A percentile compares a stretch with the other conserved stretches of the same genome.
These are phyloP conservation scores for Macropodus opercularis DNA, from an alignment of 2,797 vertebrate species.

Conservation along the genomic window DNA sequence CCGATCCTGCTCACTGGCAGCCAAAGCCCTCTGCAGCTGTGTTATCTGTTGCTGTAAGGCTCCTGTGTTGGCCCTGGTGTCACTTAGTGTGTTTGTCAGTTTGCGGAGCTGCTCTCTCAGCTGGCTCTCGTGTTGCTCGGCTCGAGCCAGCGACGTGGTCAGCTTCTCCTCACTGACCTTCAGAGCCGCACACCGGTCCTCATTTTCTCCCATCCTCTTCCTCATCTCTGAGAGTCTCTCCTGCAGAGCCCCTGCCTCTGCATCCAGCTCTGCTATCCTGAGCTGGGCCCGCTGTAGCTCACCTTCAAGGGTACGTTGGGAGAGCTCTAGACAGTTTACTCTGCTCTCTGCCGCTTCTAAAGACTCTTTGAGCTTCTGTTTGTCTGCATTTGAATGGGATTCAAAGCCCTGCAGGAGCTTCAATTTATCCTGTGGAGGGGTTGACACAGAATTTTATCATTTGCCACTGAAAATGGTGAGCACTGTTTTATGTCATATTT, in stretches of 20 bases:
- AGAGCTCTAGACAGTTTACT: conserved; percentile 76
- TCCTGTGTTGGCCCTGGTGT: conserved; percentile 63
- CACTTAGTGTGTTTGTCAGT: conserved; percentile 69
- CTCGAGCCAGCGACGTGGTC: conserved; percentile 67
- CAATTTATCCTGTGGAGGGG: conserved; percentile 75
- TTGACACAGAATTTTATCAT: neutral
- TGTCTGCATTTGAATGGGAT: conserved; percentile 69
- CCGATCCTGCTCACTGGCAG: conserved; percentile 80
- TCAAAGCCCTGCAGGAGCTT: conserved; percentile 66
- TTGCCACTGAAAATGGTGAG: conserved; percentile 4
- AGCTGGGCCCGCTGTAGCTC: conserved; percentile 81
- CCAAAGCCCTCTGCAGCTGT: conserved; percentile 80
- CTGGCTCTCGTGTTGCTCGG: conserved; percentile 80
- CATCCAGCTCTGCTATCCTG: conserved; percentile 74
- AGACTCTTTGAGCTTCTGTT: conserved; percentile 75
- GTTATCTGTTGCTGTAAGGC: conserved; percentile 77
- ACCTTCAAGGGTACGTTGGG: conserved; percentile 75
- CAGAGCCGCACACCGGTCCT: conserved; percentile 69
- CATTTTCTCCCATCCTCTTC: conserved; percentile 78
- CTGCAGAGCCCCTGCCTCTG: conserved; percentile 70
- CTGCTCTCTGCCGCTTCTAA: conserved; percentile 77
- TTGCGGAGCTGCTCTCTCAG: conserved; percentile 80
- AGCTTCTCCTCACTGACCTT: conserved; percentile 73
- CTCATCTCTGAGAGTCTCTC: conserved; percentile 74
- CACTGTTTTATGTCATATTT: neutral